Evolutionary conservation across 2,113 vertebrate genomes (phyloP).

Genomic region (Psephotus haematonotus): DNA sequence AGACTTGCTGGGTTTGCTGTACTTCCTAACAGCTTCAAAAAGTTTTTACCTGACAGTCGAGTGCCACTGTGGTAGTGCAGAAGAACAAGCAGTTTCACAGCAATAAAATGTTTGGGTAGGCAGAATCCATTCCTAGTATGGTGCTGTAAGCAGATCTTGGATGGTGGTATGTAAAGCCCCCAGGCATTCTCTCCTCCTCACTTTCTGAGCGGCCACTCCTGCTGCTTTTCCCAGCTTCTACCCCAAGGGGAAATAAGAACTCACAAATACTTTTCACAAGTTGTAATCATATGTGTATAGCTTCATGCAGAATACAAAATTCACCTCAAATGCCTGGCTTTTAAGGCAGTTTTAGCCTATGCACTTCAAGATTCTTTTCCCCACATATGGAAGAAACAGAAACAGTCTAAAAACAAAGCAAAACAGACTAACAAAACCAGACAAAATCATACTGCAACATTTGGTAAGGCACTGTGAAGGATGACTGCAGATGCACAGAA

Average conservation of each 20-base stretch:
- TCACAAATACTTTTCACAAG: background rate
- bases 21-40: background rate
- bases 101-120: background rate
- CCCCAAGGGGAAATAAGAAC: background rate
- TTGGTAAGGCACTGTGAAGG: background rate
- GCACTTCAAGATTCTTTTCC: background rate
- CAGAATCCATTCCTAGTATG: background rate
- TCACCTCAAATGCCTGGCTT: background rate
- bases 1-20: background rate
- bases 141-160: background rate
- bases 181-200: background rate
- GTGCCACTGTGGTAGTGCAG: background rate
- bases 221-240: background rate
- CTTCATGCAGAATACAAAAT: background rate
- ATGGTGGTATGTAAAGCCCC: accelerated
- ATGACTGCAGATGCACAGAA: background rate
- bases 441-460: background rate
- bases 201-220: background rate
- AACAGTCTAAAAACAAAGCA: background rate
- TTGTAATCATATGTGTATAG: background rate
- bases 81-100: background rate
- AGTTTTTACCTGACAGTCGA: background rate
- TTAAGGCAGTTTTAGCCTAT: background rate
- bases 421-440: background rate
- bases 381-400: background rate